A percentile compares a stretch with the other conserved stretches of the same genome.
Evolutionary conservation across 2,113 vertebrate species (phyloP).

Genomic region (Felis chaus): DNA sequence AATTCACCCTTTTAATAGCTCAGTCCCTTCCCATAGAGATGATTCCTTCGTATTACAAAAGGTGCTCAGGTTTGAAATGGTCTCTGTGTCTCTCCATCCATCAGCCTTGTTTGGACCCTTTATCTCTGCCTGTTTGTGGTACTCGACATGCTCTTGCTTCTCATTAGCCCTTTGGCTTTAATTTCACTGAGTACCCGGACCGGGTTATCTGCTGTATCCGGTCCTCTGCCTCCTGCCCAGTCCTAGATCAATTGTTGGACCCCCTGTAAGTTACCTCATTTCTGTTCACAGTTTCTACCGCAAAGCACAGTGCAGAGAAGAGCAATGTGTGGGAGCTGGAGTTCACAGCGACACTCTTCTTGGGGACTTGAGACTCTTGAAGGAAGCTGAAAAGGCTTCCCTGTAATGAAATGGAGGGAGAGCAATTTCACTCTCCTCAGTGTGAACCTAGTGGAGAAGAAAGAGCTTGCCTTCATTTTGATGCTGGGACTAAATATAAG

Average conservation of each 20-base stretch:
- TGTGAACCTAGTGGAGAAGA: not conserved
- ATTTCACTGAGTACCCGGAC: not conserved
- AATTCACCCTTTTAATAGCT: constrained; percentile 25
- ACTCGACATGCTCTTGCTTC: not conserved
- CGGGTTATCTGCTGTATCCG: not conserved
- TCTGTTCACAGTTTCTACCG: not conserved
- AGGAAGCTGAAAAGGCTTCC: not conserved
- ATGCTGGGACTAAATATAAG: not conserved
- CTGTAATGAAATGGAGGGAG: not conserved
- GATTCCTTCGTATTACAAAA: not conserved
- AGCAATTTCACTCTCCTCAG: not conserved
- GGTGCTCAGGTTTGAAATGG: not conserved
- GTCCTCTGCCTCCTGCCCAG: not conserved
- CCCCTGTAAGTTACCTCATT: not conserved
- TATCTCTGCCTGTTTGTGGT: not conserved
- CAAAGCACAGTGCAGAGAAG: not conserved
- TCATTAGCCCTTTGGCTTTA: not conserved
- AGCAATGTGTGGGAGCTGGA: accelerated
- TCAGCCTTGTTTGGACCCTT: not conserved
- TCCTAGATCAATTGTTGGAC: not conserved
- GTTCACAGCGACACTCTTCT: not conserved
- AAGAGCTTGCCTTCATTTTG: not conserved
- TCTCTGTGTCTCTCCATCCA: not conserved
- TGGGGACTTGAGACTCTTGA: not conserved
- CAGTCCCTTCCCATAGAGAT: not conserved